Base-by-base conservation (phyloP, 2,888 invertebrate genomes). In the Dorcus parallelipipedus region DNA sequence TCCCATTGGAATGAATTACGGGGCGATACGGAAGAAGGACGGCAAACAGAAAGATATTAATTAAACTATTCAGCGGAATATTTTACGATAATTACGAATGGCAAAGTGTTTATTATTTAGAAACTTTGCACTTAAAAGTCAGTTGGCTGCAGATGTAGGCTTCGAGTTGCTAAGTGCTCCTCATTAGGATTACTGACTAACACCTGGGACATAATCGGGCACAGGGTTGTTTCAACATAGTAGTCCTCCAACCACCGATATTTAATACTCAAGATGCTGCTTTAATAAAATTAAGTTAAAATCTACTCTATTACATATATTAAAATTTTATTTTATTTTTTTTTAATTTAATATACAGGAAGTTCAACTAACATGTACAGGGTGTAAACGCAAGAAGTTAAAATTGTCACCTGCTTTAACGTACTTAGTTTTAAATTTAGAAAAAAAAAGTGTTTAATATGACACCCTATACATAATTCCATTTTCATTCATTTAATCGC, bases 101-200 rank as follows among this genome's bases (percentile, higher is more conserved):
- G 69, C 66, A 66, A 69, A 69, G 70, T 71, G 73, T 73, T 73
- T 72, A 73, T 72, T 71, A 72, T 74, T 74, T 72, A 67, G 70
- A 73, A 75, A 75, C 73, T 75, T 75, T 70, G 70, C 73, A 74
- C 74, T 75, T 73, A 73, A 70, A 69, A 70, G 68, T 65, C 67
- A 68, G 64, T 62, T 69, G 59, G 62, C 51, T 68, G 62, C 69
- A 66, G 69, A 68, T 68, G 67, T 64, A 56, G 56, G 54, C 52
- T 61, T 66, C 64, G 60, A 69, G 63, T 70, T 69, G 62, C 66
- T 69, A 69, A 70, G 69, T 69, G 68, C 68, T 66, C 62, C 66
- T 69, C 69, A 69, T 70, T 68, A 68, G 60, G 64, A 65, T 65
- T 64, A 61, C 61, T 63, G 58, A 61, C 65, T 61, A 61, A 56